These are phyloP conservation scores for Antennarius maculatus DNA, from an alignment of 2,797 vertebrate genomes.

Conservation along the genomic window DNA sequence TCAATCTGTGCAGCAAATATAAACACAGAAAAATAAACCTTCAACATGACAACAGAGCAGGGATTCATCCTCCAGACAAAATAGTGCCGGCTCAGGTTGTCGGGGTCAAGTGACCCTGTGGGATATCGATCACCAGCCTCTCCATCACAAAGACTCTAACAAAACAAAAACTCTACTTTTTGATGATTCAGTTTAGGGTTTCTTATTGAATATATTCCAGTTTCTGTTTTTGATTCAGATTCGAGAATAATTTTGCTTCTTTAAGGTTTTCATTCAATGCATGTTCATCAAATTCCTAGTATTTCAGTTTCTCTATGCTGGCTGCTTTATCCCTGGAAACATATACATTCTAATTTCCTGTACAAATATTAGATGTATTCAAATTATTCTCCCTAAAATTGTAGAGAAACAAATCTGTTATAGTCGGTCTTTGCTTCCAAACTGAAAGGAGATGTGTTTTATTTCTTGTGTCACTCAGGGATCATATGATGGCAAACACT, in stretches of 20 bases:
- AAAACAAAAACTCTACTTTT: not conserved
- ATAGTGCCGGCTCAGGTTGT: not conserved
- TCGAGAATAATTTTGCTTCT: not conserved
- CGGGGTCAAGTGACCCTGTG: too few relatives aligned
- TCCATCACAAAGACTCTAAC: not conserved
- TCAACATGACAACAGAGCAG: not conserved
- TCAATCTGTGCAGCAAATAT: not conserved
- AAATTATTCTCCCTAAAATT: too few relatives aligned
- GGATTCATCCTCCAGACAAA: not conserved
- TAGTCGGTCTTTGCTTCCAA: too few relatives aligned
- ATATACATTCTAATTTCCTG: too few relatives aligned
- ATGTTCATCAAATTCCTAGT: not conserved
- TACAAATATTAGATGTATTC: too few relatives aligned
- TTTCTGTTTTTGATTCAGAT: slow-evolving; percentile 3
- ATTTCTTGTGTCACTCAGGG: not conserved
- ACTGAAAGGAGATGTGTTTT: too few relatives aligned
- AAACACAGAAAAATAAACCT: not conserved
- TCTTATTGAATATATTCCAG: not conserved
- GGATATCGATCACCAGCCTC: not conserved
- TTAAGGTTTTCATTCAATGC: not conserved
- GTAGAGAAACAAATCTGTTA: too few relatives aligned
- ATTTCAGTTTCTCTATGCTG: not conserved
- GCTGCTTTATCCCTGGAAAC: too few relatives aligned
- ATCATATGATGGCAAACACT: not conserved
- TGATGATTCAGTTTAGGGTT: not conserved